Evolutionary conservation across 1,140 invertebrate genomes (phyloP).

Genomic region (Apis dorsata): DNA sequence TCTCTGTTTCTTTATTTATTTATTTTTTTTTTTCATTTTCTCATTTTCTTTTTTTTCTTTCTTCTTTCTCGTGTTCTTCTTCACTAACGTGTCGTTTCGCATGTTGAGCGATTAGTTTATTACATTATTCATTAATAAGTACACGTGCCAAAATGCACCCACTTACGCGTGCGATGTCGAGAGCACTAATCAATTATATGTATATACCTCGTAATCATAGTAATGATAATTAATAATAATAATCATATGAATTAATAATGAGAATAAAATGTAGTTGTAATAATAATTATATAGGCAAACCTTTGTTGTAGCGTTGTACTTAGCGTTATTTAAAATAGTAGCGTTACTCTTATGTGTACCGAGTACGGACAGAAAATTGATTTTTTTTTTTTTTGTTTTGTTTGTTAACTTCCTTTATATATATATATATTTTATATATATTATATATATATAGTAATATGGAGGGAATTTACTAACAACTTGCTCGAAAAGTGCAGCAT

Average conservation of each 20-base stretch:
- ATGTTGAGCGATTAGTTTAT: constrained; percentile 52
- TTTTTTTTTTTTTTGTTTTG: background rate
- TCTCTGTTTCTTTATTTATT: constrained; percentile 51
- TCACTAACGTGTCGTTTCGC: constrained; percentile 44
- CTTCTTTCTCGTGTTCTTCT: background rate
- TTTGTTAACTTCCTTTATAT: constrained; percentile 62
- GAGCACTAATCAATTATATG: constrained; percentile 40
- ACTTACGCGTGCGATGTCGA: constrained; percentile 52
- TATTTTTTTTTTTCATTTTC: background rate
- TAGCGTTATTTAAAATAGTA: constrained; percentile 79
- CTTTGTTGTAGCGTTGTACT: constrained; percentile 76
- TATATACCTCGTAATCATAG: constrained; percentile 39
- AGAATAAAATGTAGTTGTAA: constrained; percentile 62
- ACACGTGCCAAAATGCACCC: constrained; percentile 47
- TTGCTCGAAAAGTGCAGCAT: constrained; percentile 73
- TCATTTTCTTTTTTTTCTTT: background rate
- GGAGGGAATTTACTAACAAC: constrained; percentile 80
- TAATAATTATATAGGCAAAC: constrained; percentile 76
- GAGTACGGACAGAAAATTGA: constrained; percentile 75
- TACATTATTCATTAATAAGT: constrained; percentile 52
- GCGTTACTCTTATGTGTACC: constrained; percentile 70
- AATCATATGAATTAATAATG: constrained; percentile 43
- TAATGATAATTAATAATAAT: constrained; percentile 61
- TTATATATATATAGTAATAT: constrained; percentile 71
- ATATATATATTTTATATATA: constrained; percentile 31